Evolutionary conservation across 2,888 invertebrate species (phyloP).

Genomic region (Thera britannica): DNA sequence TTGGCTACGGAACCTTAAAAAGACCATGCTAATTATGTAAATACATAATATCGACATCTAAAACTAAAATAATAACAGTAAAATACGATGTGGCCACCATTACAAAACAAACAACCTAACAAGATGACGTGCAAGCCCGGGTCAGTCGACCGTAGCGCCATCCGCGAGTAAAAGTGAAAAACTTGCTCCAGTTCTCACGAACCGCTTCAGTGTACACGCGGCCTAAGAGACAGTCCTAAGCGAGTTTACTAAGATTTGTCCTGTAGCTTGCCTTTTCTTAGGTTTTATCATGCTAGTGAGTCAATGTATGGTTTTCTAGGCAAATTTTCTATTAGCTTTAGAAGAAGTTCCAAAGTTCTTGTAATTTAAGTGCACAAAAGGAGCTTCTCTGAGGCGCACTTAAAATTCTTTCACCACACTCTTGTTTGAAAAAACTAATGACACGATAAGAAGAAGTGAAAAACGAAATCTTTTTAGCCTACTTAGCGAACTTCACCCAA

Average conservation of each 20-base stretch:
- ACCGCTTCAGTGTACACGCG: slow-evolving; percentile 32
- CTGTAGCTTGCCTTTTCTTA: not conserved
- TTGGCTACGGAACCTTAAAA: too few species aligned
- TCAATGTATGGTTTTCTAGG: not conserved
- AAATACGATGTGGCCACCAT: slow-evolving; percentile 1
- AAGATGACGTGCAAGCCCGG: slow-evolving; percentile 22
- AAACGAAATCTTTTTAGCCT: too few species aligned
- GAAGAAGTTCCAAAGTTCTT: too few species aligned
- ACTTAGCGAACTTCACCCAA: too few species aligned
- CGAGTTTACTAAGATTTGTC: not conserved
- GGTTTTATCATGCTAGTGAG: not conserved
- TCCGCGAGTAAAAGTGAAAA: slow-evolving; percentile 69
- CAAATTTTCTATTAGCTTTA: too few species aligned
- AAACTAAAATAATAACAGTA: not conserved
- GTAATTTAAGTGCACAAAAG: too few species aligned
- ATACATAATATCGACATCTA: not conserved
- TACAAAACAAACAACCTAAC: slow-evolving; percentile 31
- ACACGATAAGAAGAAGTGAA: too few species aligned
- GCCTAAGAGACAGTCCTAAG: slow-evolving; percentile 37
- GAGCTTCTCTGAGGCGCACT: too few species aligned
- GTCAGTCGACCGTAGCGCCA: slow-evolving; percentile 46
- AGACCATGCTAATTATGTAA: not conserved
- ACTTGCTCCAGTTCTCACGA: slow-evolving; percentile 75
- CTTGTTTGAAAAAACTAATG: too few species aligned
- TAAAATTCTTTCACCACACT: too few species aligned